Evolutionary conservation across 1,140 invertebrate species (phyloP).

Genomic region (Chironomus striatipennis): DNA sequence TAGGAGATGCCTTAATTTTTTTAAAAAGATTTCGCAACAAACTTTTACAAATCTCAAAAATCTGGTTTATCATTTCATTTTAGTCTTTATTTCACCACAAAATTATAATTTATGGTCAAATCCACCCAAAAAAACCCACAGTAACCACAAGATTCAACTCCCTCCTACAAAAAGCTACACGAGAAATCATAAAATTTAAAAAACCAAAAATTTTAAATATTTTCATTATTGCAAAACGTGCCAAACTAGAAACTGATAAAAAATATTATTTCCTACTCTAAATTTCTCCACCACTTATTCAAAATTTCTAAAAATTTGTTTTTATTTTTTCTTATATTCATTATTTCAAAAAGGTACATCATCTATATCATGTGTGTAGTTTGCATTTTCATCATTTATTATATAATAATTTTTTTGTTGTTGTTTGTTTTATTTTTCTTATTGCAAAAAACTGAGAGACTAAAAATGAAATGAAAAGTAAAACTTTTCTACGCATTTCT

Average conservation of each 20-base stretch:
- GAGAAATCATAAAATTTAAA: background rate
- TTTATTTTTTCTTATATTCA: background rate
- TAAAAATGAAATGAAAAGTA: background rate
- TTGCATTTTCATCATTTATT: background rate
- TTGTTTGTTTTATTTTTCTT: background rate
- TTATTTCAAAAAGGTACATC: slow-evolving; percentile 2
- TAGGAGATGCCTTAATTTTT: too few species aligned
- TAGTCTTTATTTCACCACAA: too few species aligned
- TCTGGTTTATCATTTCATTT: too few species aligned
- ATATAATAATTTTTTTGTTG: background rate
- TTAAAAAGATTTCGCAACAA: too few species aligned
- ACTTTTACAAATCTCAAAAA: too few species aligned
- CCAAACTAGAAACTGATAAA: background rate
- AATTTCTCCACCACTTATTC: background rate
- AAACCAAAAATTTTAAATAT: background rate
- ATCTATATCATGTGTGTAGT: slow-evolving; percentile 12
- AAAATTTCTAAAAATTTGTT: background rate
- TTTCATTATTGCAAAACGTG: background rate
- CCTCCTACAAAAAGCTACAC: too few species aligned
- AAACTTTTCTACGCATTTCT: background rate
- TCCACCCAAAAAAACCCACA: too few species aligned
- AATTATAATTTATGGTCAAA: too few species aligned
- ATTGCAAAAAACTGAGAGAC: background rate
- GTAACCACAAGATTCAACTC: too few species aligned
- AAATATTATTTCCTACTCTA: background rate